These are phyloP conservation scores for Coendou prehensilis DNA, from an alignment of 2,797 vertebrate species.

Conservation along the genomic window DNA sequence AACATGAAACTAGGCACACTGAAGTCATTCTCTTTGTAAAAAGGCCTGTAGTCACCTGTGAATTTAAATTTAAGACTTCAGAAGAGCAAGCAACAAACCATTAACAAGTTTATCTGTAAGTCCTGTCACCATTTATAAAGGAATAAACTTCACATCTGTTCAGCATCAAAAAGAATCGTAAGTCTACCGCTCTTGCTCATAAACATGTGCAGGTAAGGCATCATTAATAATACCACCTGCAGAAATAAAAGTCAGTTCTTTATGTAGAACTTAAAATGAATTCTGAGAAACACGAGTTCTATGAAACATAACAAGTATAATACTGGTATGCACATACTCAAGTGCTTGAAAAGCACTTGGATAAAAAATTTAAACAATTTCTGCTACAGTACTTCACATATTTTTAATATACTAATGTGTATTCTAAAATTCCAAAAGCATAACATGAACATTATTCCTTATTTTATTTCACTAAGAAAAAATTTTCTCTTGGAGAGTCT, in stretches of 20 bases:
- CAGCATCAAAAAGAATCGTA: background rate
- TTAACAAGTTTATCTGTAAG: constrained; percentile 12
- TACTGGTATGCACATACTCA: background rate
- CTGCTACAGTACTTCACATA: background rate
- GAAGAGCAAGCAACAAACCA: constrained; percentile 23
- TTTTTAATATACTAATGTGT: background rate
- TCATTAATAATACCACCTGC: constrained; percentile 23
- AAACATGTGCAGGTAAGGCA: background rate
- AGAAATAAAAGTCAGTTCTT: constrained; percentile 56
- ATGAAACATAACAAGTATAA: background rate
- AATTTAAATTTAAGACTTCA: constrained; percentile 68
- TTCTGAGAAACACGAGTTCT: background rate
- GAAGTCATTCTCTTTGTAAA: background rate
- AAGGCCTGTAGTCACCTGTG: background rate
- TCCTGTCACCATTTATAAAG: background rate
- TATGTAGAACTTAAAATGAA: background rate
- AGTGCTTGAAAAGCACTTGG: constrained; percentile 2
- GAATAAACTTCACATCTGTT: constrained; percentile 58
- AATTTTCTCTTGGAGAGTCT: background rate
- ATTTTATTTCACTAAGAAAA: constrained; percentile 68
- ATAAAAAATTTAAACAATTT: constrained; percentile 5
- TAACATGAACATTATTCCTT: background rate
- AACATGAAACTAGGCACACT: background rate
- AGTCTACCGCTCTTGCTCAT: background rate
- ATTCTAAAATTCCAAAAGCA: background rate